Conservation (phyloP, 2,797 vertebrate genomes). For the Chelmon rostratus region DNA sequence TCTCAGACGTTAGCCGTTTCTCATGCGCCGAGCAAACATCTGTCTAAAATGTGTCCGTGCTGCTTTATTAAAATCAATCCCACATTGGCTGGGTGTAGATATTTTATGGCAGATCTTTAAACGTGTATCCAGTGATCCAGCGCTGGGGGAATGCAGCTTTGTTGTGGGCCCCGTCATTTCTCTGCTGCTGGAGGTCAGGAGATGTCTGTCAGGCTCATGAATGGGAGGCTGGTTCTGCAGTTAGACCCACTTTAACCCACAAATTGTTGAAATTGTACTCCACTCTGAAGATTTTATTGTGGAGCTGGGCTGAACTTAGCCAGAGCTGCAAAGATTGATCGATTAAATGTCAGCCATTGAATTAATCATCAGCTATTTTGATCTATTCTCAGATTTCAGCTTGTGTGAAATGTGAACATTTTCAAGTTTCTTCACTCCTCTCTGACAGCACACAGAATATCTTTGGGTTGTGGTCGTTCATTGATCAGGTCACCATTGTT, state of each 20-base stretch:
- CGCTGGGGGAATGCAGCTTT: background rate
- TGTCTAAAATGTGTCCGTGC: background rate
- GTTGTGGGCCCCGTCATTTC: slow-evolving; percentile 15
- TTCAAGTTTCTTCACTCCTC: background rate
- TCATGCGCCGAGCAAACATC: slow-evolving; percentile 5
- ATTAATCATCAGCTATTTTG: too few relatives aligned
- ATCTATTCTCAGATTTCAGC: background rate
- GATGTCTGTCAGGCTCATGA: slow-evolving; percentile 17
- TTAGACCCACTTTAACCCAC: background rate
- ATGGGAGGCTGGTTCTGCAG: background rate
- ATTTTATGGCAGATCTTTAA: background rate
- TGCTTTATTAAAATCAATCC: background rate
- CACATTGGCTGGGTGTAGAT: background rate
- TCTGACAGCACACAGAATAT: too few relatives aligned
- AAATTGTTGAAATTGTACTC: too few relatives aligned
- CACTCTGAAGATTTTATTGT: background rate
- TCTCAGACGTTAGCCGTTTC: background rate
- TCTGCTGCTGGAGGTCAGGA: background rate
- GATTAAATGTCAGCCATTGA: too few relatives aligned
- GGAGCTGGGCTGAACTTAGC: background rate
- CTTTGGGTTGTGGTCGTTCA: too few relatives aligned
- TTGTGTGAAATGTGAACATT: background rate
- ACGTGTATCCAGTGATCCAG: background rate
- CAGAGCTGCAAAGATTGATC: background rate
- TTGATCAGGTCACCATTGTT: too few relatives aligned